Evolutionary conservation across 2,888 invertebrate species (phyloP).

Genomic region (Actias luna): DNA sequence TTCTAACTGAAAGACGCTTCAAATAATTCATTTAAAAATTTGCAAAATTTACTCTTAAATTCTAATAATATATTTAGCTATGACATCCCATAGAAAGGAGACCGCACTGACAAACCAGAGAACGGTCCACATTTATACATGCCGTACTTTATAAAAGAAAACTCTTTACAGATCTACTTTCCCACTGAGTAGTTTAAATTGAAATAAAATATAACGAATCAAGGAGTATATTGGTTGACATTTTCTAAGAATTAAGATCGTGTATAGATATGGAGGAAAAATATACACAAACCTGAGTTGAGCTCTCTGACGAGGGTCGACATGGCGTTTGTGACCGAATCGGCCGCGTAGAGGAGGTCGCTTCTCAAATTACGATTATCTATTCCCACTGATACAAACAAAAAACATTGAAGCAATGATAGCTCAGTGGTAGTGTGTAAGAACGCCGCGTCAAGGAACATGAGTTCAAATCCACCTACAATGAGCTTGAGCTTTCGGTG

Average conservation of each 20-base stretch:
- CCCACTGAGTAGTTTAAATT: neutral
- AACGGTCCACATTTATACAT: constrained; percentile 22
- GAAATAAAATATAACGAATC: neutral
- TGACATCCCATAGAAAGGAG: no score
- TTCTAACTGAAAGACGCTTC: no score
- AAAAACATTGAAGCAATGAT: no score
- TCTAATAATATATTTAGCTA: no score
- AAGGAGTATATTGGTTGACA: neutral
- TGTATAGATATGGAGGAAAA: neutral
- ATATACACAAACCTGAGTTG: constrained; percentile 88
- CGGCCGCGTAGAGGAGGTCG: constrained; percentile 96
- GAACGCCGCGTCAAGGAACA: no score
- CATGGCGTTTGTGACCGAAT: constrained; percentile 99
- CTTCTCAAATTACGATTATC: constrained; percentile 87
- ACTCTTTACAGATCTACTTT: constrained; percentile 1
- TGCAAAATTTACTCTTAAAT: no score
- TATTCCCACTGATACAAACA: constrained; percentile 63
- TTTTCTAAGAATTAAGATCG: neutral
- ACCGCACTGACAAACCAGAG: constrained; percentile 13
- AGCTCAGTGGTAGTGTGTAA: no score
- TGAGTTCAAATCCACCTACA: no score
- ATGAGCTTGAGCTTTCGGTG: no score
- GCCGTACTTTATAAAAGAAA: constrained; percentile 2
- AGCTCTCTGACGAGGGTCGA: constrained; percentile 97
- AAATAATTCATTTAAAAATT: no score